Base-by-base conservation (phyloP, 2,888 invertebrate species). In the Myopa testacea region DNA sequence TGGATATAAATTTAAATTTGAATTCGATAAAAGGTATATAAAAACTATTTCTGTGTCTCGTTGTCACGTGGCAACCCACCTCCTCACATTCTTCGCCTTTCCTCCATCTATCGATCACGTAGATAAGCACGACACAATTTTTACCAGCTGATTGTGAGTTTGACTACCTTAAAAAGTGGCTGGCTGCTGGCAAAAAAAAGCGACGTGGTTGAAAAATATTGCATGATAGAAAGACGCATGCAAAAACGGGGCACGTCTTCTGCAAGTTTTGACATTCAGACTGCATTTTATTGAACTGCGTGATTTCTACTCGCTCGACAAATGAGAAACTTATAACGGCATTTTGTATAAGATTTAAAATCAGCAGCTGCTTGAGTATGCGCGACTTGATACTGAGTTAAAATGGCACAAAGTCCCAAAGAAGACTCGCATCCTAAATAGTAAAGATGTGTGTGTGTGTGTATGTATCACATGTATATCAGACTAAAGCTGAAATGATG, bases 241-340 rank as follows among this genome's bases (percentile, higher is more conserved):
- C 45, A 1, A 45, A 26, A 19, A 26, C 4, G 60, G 19, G 3
- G 65, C 65, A 37, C 14, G 65, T 34, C 65, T 34, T 19, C 12
- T 55, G 14, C 8, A 1, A 34, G 65, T 37, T 34, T 65, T 65
- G 26, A 37, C 65, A 34, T 34, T 34, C 34, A 65, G 37, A 37
- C 38, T 37, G 65, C 65, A 37, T 65, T 65, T 65, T 37, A 65
- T 65, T 65, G 65, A 65, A 65, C 65, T 37, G 65, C 65, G 65
- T 65, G 65, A 65, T 65, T 65, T 65, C 65, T 45, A n/a, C 62
- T n/a, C 62, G 62, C 16, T 62, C 40, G 62, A 62, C 7, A 65
- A 65, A 37, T 16, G 37, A 37, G 3, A 65, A 65, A 34, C 14
- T 37, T 10, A 34, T 34, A 63, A 26, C 63, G n/a, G 4, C 63